Conservation (phyloP, 2,113 vertebrate genomes). For the Myiozetetes cayanensis region DNA sequence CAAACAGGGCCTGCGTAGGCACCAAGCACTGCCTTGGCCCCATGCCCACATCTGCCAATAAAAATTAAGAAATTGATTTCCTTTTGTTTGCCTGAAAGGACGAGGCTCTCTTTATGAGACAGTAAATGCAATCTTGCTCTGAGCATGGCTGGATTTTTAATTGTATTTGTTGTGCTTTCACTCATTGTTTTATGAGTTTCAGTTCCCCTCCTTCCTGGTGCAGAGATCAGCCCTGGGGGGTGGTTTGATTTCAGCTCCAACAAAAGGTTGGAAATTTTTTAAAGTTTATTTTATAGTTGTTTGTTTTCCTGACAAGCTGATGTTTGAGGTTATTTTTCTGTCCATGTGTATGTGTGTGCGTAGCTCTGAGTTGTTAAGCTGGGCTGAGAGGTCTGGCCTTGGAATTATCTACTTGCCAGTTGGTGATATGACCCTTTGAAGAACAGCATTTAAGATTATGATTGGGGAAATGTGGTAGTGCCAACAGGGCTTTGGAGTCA, state of each 20-base stretch:
- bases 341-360: fast-evolving
- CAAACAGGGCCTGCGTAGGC: background rate
- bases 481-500: background rate
- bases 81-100: slow-evolving; percentile 76
- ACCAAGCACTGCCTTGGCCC: slow-evolving; percentile 33
- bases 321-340: slow-evolving; percentile 26
- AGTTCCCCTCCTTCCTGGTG: slow-evolving; percentile 54
- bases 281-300: background rate
- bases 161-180: slow-evolving; percentile 72
- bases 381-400: background rate
- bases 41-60: slow-evolving; percentile 68
- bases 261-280: slow-evolving; percentile 43
- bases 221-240: slow-evolving; percentile 46
- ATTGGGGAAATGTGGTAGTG: background rate
- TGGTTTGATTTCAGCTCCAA: slow-evolving; percentile 61
- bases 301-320: slow-evolving; percentile 11
- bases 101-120: slow-evolving; percentile 70
- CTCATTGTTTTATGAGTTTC: slow-evolving; percentile 73
- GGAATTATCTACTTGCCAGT: background rate
- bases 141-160: slow-evolving; percentile 72
- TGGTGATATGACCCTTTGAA: background rate
- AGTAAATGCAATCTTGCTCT: slow-evolving; percentile 71
- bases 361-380: background rate
- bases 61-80: slow-evolving; percentile 83
- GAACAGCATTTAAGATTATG: background rate